These are phyloP conservation scores for Xyliphius kryptos DNA, from an alignment of 2,113 vertebrate species.

Conservation along the genomic window DNA sequence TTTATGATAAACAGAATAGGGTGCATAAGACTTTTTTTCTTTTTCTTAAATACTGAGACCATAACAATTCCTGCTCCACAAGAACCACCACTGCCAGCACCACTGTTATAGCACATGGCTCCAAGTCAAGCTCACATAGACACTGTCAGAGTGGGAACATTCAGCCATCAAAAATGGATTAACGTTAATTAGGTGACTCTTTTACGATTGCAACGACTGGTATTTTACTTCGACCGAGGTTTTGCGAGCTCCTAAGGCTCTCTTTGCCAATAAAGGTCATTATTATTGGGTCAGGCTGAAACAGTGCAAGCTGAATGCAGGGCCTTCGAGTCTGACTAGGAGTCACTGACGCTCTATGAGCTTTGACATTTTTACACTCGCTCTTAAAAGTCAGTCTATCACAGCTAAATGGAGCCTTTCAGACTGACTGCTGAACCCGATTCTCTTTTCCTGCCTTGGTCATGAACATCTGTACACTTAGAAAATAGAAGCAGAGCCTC, in stretches of 20 bases:
- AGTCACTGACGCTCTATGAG: too few species aligned
- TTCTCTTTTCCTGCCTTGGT: too few species aligned
- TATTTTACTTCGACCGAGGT: constrained; percentile 41
- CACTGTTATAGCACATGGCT: constrained; percentile 31
- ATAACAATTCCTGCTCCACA: too few species aligned
- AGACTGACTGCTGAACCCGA: too few species aligned
- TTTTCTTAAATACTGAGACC: too few species aligned
- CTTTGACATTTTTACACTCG: constrained; percentile 60
- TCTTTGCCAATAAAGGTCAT: constrained; percentile 26
- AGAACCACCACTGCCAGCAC: too few species aligned
- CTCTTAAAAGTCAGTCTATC: constrained; percentile 48
- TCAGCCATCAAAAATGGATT: constrained; percentile 47
- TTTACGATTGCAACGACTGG: constrained; percentile 41
- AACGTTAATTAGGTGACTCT: constrained; percentile 41
- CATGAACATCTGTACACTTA: too few species aligned
- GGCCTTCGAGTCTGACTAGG: constrained; percentile 52
- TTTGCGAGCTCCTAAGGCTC: constrained; percentile 37
- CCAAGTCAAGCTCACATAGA: constrained; percentile 30
- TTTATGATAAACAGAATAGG: too few species aligned
- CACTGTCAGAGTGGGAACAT: constrained; percentile 39
- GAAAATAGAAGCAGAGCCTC: too few species aligned
- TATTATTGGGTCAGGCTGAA: constrained; percentile 12
- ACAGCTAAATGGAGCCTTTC: constrained; percentile 58
- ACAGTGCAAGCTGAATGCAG: constrained; percentile 41
- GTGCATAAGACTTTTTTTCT: too few species aligned